These are phyloP conservation scores for Galerucella calmariensis DNA, from an alignment of 2,888 invertebrate genomes.

Conservation along the genomic window DNA sequence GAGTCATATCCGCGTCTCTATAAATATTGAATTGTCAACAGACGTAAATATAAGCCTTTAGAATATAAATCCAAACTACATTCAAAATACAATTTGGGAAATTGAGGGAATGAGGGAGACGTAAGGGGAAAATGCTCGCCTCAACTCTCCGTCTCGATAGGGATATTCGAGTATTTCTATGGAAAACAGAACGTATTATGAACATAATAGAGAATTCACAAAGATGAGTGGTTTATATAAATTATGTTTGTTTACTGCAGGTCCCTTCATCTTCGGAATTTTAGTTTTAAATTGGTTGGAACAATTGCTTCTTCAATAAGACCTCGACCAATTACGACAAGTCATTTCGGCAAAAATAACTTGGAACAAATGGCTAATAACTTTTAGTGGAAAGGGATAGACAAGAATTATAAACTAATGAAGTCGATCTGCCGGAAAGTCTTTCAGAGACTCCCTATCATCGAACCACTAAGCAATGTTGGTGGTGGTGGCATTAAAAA, in stretches of 20 bases:
- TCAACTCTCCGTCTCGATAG: constrained; percentile 19
- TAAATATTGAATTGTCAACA: constrained; percentile 12
- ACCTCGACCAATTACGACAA: not conserved
- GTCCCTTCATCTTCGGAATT: constrained; percentile 34
- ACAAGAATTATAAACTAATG: too few species aligned
- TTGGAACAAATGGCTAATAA: not conserved
- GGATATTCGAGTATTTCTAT: constrained; percentile 39
- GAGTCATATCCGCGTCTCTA: not conserved
- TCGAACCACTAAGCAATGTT: too few species aligned
- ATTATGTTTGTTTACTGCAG: constrained; percentile 41
- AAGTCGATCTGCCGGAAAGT: too few species aligned
- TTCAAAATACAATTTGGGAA: constrained; percentile 18
- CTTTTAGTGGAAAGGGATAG: too few species aligned
- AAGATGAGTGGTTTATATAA: constrained; percentile 45
- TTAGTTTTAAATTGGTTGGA: constrained; percentile 39
- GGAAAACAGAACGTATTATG: constrained; percentile 43
- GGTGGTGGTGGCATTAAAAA: too few species aligned
- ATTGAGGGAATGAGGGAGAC: constrained; percentile 4
- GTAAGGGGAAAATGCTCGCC: constrained; percentile 11
- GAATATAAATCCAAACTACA: constrained; percentile 20
- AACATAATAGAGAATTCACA: constrained; percentile 41
- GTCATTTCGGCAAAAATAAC: not conserved
- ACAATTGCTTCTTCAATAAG: constrained; percentile 33
- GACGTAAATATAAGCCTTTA: constrained; percentile 7
- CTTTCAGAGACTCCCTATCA: too few species aligned